phyloP scores from a whole-genome alignment of 2,888 invertebrate species.

The Therioaphis trifolii region DNA sequence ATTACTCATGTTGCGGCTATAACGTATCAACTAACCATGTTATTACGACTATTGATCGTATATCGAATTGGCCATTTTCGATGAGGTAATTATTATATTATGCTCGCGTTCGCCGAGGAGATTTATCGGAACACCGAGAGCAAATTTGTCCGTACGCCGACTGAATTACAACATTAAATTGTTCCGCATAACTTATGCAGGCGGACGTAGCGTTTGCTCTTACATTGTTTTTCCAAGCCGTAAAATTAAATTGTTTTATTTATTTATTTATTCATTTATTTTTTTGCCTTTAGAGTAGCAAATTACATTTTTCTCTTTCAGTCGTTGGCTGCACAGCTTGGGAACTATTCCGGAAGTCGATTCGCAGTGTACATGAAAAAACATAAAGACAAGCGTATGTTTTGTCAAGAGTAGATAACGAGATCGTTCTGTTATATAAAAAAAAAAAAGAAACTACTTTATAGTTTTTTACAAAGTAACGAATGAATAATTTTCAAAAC shows the following conservation, averaged over 20 bases:
- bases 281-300: not conserved
- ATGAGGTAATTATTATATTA: too few relatives aligned
- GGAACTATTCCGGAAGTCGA: not conserved
- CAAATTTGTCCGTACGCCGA: not conserved
- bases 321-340: not conserved
- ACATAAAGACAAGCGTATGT: not conserved
- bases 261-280: not conserved
- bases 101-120: too few relatives aligned
- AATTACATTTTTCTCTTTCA: not conserved
- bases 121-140: not conserved
- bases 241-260: conserved; percentile 28
- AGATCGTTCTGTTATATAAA: conserved; percentile 7
- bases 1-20: too few relatives aligned
- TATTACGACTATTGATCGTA: too few relatives aligned
- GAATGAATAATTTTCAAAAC: not conserved
- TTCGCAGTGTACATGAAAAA: not conserved
- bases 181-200: not conserved
- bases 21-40: too few relatives aligned
- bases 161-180: not conserved
- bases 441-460: too few relatives aligned
- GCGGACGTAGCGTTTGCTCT: not conserved
- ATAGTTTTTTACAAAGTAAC: not conserved
- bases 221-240: not conserved
- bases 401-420: conserved; percentile 12
- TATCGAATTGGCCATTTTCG: too few relatives aligned